These are phyloP conservation scores for Muricea muricata DNA, from an alignment of 92 coral and sea anemone species.

Conservation along the genomic window DNA sequence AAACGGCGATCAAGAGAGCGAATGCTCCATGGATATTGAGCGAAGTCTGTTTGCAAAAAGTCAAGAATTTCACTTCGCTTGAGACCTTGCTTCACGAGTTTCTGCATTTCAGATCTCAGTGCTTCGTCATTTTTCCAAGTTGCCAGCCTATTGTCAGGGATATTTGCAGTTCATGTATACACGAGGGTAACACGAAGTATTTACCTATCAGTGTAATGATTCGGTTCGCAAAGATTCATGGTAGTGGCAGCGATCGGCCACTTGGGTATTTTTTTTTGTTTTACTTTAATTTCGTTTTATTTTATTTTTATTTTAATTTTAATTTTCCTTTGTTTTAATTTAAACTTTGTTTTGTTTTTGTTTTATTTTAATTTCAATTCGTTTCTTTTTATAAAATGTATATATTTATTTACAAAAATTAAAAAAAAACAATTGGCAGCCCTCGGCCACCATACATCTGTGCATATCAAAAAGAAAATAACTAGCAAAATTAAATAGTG, in stretches of 20 bases:
- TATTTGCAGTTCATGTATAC: not conserved
- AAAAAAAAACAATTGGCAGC: too few species aligned
- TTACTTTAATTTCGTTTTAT: too few species aligned
- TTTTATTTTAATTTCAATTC: not conserved
- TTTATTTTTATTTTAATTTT: too few species aligned
- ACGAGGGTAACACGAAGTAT: not conserved
- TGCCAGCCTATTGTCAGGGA: not conserved
- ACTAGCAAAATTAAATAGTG: not conserved
- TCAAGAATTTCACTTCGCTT: slow-evolving; percentile 4
- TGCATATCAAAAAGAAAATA: not conserved
- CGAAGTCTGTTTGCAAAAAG: slow-evolving; percentile 3
- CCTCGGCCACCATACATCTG: too few species aligned
- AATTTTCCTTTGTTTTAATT: too few species aligned
- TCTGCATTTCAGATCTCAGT: not conserved
- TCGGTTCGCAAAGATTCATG: not conserved
- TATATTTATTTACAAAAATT: too few species aligned
- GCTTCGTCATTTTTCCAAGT: not conserved
- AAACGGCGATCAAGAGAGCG: not conserved
- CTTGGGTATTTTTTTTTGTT: not conserved
- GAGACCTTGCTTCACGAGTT: not conserved
- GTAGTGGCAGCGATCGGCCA: not conserved
- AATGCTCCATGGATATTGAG: slow-evolving; percentile 15
- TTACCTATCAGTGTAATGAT: not conserved
- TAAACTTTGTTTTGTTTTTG: too few species aligned
- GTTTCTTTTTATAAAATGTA: too few species aligned